A percentile compares a stretch with the other conserved stretches of the same genome.
Conservation (phyloP, 2,797 vertebrate genomes). For the Arnoldichthys spilopterus region DNA sequence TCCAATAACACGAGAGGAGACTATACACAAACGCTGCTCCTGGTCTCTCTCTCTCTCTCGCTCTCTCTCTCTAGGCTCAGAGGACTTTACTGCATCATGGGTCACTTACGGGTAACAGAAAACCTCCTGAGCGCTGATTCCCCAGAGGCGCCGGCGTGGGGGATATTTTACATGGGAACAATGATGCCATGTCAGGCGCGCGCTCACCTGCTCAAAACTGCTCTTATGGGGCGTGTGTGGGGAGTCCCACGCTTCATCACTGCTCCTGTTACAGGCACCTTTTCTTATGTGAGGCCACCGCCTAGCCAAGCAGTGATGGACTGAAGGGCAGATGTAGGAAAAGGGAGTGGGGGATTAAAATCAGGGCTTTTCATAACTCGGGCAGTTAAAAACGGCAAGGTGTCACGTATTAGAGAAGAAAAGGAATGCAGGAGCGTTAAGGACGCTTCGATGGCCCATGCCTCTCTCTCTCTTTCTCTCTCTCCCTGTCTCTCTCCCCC, state of each 20-base stretch:
- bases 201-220: background rate
- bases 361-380: background rate
- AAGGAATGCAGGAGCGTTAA: slow-evolving; percentile 32
- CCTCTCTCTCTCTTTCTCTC: slow-evolving; percentile 79
- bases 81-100: background rate
- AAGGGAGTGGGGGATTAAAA: slow-evolving; percentile 11
- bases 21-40: too few relatives aligned
- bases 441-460: slow-evolving; percentile 25
- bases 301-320: background rate
- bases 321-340: too few relatives aligned
- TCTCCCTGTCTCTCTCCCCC: slow-evolving; percentile 71
- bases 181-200: background rate
- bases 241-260: slow-evolving; percentile 4
- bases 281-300: slow-evolving; percentile 1
- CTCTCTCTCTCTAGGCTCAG: too few relatives aligned
- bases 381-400: slow-evolving; percentile 6
- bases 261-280: background rate
- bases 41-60: too few relatives aligned
- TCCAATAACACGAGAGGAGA: too few relatives aligned
- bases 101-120: background rate
- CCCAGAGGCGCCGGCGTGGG: background rate
- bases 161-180: background rate
- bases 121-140: background rate
- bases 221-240: background rate
- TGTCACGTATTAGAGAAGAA: slow-evolving; percentile 51